Conservation (phyloP, 1,140 invertebrate genomes). For the Drosophila sproati region DNA sequence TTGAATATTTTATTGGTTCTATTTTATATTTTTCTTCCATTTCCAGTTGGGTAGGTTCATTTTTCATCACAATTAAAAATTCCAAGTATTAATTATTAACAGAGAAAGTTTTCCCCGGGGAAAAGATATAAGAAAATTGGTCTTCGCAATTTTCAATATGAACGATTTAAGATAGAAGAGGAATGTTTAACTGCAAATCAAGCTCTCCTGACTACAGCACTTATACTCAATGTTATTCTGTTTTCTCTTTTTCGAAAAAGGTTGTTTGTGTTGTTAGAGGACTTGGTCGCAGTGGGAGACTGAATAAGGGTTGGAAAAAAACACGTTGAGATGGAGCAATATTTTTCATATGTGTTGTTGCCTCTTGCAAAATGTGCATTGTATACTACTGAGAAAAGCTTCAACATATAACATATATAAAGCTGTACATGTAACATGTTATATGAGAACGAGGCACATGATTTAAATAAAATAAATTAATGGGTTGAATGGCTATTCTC, state of each 20-base stretch:
- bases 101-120: no score
- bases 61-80: no score
- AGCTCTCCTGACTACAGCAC: background rate
- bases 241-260: conserved; percentile 16
- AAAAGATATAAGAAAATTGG: no score
- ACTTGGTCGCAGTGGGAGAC: conserved; percentile 9
- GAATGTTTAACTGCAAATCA: no score
- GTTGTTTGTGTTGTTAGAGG: conserved; percentile 36
- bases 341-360: conserved; percentile 23
- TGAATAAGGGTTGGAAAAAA: background rate
- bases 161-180: no score
- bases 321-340: conserved; percentile 26
- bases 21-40: no score
- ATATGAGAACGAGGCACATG: background rate
- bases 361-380: conserved; percentile 34
- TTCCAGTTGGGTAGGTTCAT: no score
- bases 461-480: conserved; percentile 32
- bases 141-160: no score
- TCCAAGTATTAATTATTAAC: no score
- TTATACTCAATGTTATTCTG: conserved; percentile 1
- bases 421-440: conserved; percentile 8
- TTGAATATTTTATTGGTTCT: no score
- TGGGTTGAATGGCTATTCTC: background rate
- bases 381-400: conserved; percentile 12
- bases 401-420: conserved; percentile 3